Conservation (phyloP, 1,140 invertebrate species). For the Atta cephalotes region DNA sequence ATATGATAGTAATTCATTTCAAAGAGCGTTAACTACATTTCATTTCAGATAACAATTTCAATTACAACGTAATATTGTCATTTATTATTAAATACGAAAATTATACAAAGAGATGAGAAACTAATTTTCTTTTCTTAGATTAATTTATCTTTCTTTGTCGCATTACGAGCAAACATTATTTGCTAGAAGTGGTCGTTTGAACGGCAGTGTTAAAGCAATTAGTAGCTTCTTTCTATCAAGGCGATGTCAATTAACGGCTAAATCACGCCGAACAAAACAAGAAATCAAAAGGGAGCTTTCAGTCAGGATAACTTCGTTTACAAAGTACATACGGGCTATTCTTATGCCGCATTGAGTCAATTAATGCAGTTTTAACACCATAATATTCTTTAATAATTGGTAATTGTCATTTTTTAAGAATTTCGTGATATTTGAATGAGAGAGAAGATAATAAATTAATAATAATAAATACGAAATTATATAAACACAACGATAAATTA, state of each 20-base stretch:
- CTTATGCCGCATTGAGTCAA: background rate
- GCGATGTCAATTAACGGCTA: slow-evolving; percentile 71
- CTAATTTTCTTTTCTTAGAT: background rate
- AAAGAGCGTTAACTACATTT: background rate
- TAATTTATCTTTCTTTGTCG: slow-evolving; percentile 30
- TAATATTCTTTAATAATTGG: background rate
- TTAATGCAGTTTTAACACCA: background rate
- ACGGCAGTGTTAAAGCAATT: slow-evolving; percentile 63
- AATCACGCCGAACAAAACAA: slow-evolving; percentile 42
- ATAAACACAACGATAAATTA: background rate
- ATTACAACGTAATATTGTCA: background rate
- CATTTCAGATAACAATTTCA: background rate
- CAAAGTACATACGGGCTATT: background rate
- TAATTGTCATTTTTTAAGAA: background rate
- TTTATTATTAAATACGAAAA: background rate
- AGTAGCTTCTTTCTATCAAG: slow-evolving; percentile 43
- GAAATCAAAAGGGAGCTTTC: slow-evolving; percentile 29
- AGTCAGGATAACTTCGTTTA: slow-evolving; percentile 20
- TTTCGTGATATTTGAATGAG: background rate
- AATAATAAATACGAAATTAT: background rate
- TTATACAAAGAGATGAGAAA: background rate
- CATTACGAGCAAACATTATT: slow-evolving; percentile 20
- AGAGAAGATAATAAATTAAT: background rate
- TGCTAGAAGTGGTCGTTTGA: slow-evolving; percentile 35
- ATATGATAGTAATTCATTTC: background rate